These are phyloP conservation scores for Eupeodes latifasciatus DNA, from an alignment of 2,888 invertebrate species.

Conservation along the genomic window DNA sequence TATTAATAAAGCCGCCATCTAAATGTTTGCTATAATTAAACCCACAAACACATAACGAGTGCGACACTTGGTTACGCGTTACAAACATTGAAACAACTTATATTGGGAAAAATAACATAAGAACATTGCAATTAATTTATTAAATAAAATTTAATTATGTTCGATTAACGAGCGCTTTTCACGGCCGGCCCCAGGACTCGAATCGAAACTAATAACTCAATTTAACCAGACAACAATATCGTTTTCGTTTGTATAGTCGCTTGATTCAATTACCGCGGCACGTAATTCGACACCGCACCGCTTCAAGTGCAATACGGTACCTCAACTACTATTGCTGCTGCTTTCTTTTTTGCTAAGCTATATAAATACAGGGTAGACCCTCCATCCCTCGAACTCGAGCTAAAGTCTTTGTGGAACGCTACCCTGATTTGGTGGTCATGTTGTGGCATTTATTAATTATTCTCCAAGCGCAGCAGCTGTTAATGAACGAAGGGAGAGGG, in stretches of 20 bases:
- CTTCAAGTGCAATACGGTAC: slow-evolving; percentile 16
- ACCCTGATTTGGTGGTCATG: slow-evolving; percentile 72
- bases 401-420: slow-evolving; percentile 49
- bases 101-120: slow-evolving; percentile 40
- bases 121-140: slow-evolving; percentile 65
- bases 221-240: slow-evolving; percentile 67
- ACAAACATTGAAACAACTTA: background rate
- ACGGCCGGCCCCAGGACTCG: slow-evolving; percentile 2
- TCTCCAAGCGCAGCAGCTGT: slow-evolving; percentile 76
- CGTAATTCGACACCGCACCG: slow-evolving; percentile 10
- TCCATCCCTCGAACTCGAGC: background rate
- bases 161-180: slow-evolving; percentile 66
- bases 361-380: background rate
- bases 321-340: slow-evolving; percentile 3
- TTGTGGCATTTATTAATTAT: slow-evolving; percentile 76
- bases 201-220: slow-evolving; percentile 72
- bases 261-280: slow-evolving; percentile 61
- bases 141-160: slow-evolving; percentile 75
- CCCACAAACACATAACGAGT: slow-evolving; percentile 18
- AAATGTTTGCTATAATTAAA: slow-evolving; percentile 46
- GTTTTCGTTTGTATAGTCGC: slow-evolving; percentile 51
- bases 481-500: slow-evolving; percentile 67
- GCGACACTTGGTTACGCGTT: background rate
- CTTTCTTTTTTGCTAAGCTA: background rate
- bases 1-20: slow-evolving; percentile 6